phyloP scores from a whole-genome alignment of 2,797 vertebrate genomes.

The Muscicapa comitata region DNA sequence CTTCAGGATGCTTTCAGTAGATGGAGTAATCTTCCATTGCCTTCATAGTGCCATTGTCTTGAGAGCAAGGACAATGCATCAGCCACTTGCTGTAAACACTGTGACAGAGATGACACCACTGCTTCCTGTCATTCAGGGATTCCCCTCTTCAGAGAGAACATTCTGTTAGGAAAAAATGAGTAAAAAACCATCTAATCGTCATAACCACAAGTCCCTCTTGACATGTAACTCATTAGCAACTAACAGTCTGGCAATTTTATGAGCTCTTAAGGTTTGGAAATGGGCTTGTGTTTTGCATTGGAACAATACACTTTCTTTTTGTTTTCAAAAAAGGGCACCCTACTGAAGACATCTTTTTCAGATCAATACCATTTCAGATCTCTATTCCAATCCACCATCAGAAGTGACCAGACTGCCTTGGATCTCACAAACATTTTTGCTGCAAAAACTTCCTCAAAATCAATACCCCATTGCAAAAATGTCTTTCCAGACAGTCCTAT shows the following conservation, averaged over 20 bases:
- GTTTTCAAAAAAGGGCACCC: neutral
- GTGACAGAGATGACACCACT: neutral
- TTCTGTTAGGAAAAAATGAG: neutral
- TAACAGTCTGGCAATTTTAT: neutral
- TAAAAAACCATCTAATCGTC: neutral
- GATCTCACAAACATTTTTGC: neutral
- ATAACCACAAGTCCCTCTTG: neutral
- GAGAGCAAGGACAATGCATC: neutral
- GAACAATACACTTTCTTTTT: neutral
- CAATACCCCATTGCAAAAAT: slow-evolving; percentile 21
- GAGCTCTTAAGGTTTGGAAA: neutral
- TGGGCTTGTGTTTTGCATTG: neutral
- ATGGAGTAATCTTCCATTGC: neutral
- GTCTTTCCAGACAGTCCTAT: neutral
- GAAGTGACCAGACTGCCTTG: neutral
- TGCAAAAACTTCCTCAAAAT: slow-evolving; percentile 32
- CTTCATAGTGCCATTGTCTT: neutral
- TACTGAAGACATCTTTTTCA: neutral
- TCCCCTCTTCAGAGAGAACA: neutral
- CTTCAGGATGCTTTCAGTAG: neutral
- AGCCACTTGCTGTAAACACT: neutral
- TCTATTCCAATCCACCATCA: neutral
- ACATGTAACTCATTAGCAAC: neutral
- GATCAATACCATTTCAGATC: neutral
- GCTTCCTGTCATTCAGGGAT: neutral